Evolutionary conservation across 2,888 invertebrate species (phyloP).

Genomic region (Dicroscelio sp.): DNA sequence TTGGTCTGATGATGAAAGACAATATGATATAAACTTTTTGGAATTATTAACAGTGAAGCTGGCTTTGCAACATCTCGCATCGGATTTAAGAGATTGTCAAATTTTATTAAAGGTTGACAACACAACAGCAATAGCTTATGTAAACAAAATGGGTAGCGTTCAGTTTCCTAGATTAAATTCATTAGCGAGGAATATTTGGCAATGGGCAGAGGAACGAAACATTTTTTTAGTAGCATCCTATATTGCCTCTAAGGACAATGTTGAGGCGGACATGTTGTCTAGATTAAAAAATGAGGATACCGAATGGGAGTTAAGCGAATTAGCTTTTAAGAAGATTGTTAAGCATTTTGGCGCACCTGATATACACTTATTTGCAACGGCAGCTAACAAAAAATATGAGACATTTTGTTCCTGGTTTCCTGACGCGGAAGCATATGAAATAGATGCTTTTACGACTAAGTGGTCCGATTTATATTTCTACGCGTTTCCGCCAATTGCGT

Average conservation of each 20-base stretch:
- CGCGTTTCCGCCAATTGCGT: conserved; percentile 79
- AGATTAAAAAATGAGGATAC: background rate
- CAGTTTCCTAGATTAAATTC: background rate
- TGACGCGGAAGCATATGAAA: conserved; percentile 28
- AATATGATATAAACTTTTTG: conserved; percentile 75
- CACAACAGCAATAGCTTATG: background rate
- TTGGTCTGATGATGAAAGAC: conserved; percentile 50
- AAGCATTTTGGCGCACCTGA: conserved; percentile 66
- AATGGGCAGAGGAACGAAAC: background rate
- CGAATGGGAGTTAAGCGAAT: background rate
- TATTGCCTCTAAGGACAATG: background rate
- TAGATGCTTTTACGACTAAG: conserved; percentile 68
- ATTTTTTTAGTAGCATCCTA: background rate
- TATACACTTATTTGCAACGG: background rate
- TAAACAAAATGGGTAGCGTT: too few relatives aligned
- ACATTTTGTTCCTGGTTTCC: conserved; percentile 48
- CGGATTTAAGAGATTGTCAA: conserved; percentile 43
- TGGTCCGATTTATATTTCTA: conserved; percentile 72
- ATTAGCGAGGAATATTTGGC: background rate
- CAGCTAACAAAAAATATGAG: conserved; percentile 59
- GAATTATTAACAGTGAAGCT: conserved; percentile 75
- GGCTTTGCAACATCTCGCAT: too few relatives aligned
- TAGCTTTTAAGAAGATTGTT: background rate
- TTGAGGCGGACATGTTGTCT: background rate
- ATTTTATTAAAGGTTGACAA: background rate